Conservation (phyloP, 2,797 vertebrate genomes). For the Loris lydekkerianus region DNA sequence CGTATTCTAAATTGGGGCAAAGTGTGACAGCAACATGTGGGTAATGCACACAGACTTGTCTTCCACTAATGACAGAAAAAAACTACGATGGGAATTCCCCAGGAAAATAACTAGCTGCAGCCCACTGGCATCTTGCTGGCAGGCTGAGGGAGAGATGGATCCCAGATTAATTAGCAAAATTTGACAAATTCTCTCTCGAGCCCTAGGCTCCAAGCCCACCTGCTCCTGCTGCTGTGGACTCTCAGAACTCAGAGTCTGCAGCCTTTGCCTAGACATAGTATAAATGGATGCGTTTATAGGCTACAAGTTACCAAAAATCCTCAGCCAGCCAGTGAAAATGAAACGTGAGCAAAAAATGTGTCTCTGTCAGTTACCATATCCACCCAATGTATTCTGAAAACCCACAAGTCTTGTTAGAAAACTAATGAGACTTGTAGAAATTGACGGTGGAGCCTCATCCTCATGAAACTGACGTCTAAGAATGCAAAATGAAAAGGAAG, state of each 20-base stretch:
- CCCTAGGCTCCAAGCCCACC: constrained; percentile 9
- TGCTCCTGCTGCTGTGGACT: constrained; percentile 27
- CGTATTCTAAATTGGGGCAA: constrained; percentile 40
- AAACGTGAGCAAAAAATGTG: not conserved
- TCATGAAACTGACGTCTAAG: not conserved
- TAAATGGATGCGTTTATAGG: constrained; percentile 39
- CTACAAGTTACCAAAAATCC: constrained; percentile 31
- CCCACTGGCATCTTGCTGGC: constrained; percentile 10
- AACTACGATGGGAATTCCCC: constrained; percentile 65
- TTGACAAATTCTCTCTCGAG: constrained; percentile 57
- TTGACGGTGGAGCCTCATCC: not conserved
- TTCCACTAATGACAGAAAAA: constrained; percentile 56
- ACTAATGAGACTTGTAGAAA: constrained; percentile 4
- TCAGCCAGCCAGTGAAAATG: not conserved
- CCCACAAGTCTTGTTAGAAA: constrained; percentile 30
- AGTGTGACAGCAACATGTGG: not conserved
- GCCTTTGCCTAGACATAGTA: not conserved
- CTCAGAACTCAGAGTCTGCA: constrained; percentile 49
- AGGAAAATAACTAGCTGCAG: constrained; percentile 33
- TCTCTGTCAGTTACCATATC: constrained; percentile 38
- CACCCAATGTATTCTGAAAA: constrained; percentile 10
- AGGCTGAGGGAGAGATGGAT: constrained; percentile 41
- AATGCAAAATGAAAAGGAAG: not conserved
- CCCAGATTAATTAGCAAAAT: constrained; percentile 79
- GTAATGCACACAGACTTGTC: constrained; percentile 45